Evolutionary conservation across 2,797 vertebrate species (phyloP).

Genomic region (Epinephelus coioides): DNA sequence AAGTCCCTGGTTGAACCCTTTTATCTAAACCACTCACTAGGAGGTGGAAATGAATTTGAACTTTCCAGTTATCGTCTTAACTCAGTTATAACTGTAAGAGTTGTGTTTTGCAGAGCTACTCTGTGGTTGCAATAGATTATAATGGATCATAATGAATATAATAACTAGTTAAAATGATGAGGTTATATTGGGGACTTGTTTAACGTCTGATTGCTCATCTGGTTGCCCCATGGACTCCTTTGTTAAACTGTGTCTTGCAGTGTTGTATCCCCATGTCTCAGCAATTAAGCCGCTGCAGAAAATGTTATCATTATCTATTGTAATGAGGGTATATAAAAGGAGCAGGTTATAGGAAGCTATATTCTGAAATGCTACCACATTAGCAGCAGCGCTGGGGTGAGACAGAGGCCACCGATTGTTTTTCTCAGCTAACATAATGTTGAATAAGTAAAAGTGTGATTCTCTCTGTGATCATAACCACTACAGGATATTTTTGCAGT

Average conservation of each 20-base stretch:
- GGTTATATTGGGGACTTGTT: slow-evolving; percentile 10
- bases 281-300: slow-evolving; percentile 29
- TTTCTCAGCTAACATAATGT: not conserved
- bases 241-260: slow-evolving; percentile 20
- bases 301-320: slow-evolving; percentile 18
- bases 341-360: slow-evolving; percentile 1
- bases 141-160: slow-evolving; percentile 10
- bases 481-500: not conserved
- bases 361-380: not conserved
- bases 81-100: no score
- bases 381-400: not conserved
- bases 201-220: slow-evolving; percentile 9
- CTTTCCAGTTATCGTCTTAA: not conserved
- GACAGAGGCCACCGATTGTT: not conserved
- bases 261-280: slow-evolving; percentile 12
- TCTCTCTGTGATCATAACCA: slow-evolving; percentile 15
- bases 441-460: slow-evolving; percentile 2
- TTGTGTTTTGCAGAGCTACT: not conserved
- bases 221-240: slow-evolving; percentile 12
- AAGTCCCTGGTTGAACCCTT: slow-evolving; percentile 6
- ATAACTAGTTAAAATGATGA: slow-evolving; percentile 11
- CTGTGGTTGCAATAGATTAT: not conserved
- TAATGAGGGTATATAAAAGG: slow-evolving; percentile 16
- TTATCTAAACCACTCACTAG: not conserved
- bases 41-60: not conserved